Conservation (phyloP, 2,888 invertebrate genomes). For the Cyclophora punctaria region DNA sequence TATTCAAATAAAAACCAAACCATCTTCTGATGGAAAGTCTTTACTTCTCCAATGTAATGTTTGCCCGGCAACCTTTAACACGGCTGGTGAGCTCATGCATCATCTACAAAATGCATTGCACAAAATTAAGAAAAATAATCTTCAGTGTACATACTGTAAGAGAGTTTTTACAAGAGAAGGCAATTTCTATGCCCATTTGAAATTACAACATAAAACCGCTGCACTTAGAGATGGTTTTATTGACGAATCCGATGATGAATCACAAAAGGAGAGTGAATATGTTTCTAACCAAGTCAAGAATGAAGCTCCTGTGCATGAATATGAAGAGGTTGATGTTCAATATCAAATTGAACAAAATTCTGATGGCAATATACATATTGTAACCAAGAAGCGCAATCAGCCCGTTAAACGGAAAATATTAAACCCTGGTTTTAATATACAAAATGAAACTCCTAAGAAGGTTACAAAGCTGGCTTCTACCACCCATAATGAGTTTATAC, state of each 20-base stretch:
- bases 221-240: constrained; percentile 80
- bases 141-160: constrained; percentile 83
- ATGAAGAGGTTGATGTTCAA: constrained; percentile 43
- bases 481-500: constrained; percentile 33
- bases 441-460: constrained; percentile 25
- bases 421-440: constrained; percentile 43
- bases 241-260: constrained; percentile 72
- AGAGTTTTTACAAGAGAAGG: constrained; percentile 81
- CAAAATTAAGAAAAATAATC: constrained; percentile 58
- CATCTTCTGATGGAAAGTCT: constrained; percentile 20
- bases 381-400: constrained; percentile 45
- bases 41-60: constrained; percentile 50
- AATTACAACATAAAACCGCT: constrained; percentile 77
- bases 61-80: constrained; percentile 71
- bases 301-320: constrained; percentile 46
- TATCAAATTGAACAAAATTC: constrained; percentile 51
- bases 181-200: constrained; percentile 82
- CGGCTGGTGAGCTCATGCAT: constrained; percentile 48
- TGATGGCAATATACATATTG: constrained; percentile 67
- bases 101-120: constrained; percentile 77
- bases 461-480: constrained; percentile 19
- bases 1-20: background rate
- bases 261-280: constrained; percentile 17
- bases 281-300: constrained; percentile 29
- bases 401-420: constrained; percentile 53